These are phyloP conservation scores for Sebastiscus tertius DNA, from an alignment of 2,797 vertebrate genomes.

Conservation along the genomic window DNA sequence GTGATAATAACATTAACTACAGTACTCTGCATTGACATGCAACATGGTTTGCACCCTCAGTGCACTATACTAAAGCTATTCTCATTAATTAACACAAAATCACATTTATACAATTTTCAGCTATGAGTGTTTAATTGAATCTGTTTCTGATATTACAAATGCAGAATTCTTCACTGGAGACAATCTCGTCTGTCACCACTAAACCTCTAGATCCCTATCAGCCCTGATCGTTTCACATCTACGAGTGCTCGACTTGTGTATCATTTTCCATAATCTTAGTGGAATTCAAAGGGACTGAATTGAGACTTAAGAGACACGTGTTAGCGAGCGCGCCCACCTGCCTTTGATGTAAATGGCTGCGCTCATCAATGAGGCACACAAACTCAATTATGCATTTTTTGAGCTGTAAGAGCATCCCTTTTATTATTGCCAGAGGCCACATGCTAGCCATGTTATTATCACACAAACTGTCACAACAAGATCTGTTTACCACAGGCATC, in stretches of 20 bases:
- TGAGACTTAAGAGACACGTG: constrained; percentile 66
- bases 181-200: constrained; percentile 73
- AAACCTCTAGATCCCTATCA: constrained; percentile 80
- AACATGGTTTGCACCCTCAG: not conserved
- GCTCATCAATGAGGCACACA: constrained; percentile 71
- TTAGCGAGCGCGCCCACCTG: constrained; percentile 65
- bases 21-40: constrained; percentile 4
- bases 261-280: constrained; percentile 76
- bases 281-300: constrained; percentile 73
- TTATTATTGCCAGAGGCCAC: constrained; percentile 72
- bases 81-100: constrained; percentile 42
- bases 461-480: constrained; percentile 52
- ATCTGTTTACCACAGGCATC: constrained; percentile 43
- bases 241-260: constrained; percentile 73
- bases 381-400: constrained; percentile 77
- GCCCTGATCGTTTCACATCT: constrained; percentile 73
- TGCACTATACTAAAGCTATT: constrained; percentile 30
- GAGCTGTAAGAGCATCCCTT: constrained; percentile 68
- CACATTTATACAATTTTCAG: constrained; percentile 57
- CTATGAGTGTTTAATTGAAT: constrained; percentile 70
- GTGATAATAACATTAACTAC: not conserved
- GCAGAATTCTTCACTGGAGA: constrained; percentile 71
- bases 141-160: constrained; percentile 65
- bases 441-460: constrained; percentile 46
- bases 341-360: constrained; percentile 75